Percentiles rank a stretch among this genome's conserved stretches.
These are phyloP conservation scores for Procavia capensis DNA, from an alignment of 2,113 vertebrate genomes.

Conservation along the genomic window DNA sequence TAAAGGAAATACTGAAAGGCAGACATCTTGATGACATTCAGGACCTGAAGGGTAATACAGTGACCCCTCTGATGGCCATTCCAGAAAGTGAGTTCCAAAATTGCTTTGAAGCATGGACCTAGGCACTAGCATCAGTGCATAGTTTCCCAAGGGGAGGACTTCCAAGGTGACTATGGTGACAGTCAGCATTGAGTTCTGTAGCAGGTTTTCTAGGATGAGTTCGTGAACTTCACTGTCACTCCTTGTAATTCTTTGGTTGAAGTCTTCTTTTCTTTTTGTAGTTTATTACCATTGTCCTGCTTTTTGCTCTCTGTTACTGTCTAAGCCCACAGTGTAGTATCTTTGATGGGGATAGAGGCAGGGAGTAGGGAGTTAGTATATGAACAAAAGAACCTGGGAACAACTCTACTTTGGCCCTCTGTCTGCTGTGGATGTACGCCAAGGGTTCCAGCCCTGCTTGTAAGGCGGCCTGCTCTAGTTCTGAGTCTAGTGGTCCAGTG, in stretches of 20 bases:
- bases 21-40: too few relatives aligned
- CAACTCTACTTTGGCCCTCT: neutral
- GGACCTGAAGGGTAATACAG: too few relatives aligned
- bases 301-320: conserved; percentile 8
- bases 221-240: too few relatives aligned
- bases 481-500: neutral
- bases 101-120: too few relatives aligned
- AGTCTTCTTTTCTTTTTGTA: neutral
- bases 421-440: neutral
- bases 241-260: conserved; percentile 6
- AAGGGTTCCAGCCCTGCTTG: neutral
- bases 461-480: neutral
- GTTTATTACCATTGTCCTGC: conserved; percentile 12
- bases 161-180: too few relatives aligned
- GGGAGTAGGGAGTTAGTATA: neutral
- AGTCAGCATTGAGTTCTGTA: too few relatives aligned
- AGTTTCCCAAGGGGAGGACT: too few relatives aligned
- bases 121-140: too few relatives aligned
- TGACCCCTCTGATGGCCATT: too few relatives aligned
- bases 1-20: too few relatives aligned
- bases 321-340: neutral
- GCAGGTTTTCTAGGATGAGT: too few relatives aligned
- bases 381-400: neutral
- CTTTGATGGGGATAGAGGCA: neutral
- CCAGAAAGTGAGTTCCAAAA: too few relatives aligned